phyloP scores from a whole-genome alignment of 1,140 invertebrate genomes.

The Saccostrea glomerata region DNA sequence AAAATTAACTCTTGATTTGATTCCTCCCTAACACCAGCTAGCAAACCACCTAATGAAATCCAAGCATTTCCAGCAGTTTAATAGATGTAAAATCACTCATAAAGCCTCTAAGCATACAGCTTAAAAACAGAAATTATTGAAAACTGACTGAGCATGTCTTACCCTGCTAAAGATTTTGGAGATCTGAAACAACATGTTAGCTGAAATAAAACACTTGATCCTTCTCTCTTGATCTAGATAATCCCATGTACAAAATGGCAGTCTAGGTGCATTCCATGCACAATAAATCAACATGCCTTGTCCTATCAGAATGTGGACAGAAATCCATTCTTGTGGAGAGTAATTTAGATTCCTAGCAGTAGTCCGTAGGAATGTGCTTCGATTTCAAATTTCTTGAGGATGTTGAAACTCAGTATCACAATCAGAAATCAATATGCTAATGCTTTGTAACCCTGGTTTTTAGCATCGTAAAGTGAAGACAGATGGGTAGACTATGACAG shows the following conservation, averaged over 20 bases:
- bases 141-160: not conserved
- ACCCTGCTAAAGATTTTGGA: slow-evolving; percentile 19
- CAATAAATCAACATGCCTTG: not conserved
- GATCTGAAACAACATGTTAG: slow-evolving; percentile 19
- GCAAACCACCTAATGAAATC: slow-evolving; percentile 3
- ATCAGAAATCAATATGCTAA: slow-evolving; percentile 34
- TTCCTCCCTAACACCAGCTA: not conserved
- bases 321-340: not conserved
- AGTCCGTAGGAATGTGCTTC: slow-evolving; percentile 2
- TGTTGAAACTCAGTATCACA: not conserved
- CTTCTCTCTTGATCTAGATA: not conserved
- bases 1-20: slow-evolving; percentile 20
- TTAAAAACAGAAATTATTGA: not conserved
- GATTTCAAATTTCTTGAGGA: slow-evolving; percentile 14
- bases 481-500: not conserved
- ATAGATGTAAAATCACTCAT: not conserved
- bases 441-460: not conserved
- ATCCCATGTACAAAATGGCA: not conserved
- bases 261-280: too few species aligned
- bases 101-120: not conserved
- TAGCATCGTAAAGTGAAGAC: slow-evolving; percentile 19
- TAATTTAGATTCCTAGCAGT: not conserved
- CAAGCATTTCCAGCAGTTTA: not conserved
- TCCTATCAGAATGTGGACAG: not conserved
- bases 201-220: not conserved